phyloP scores from a whole-genome alignment of 2,797 vertebrate genomes.

The Anabas testudineus region DNA sequence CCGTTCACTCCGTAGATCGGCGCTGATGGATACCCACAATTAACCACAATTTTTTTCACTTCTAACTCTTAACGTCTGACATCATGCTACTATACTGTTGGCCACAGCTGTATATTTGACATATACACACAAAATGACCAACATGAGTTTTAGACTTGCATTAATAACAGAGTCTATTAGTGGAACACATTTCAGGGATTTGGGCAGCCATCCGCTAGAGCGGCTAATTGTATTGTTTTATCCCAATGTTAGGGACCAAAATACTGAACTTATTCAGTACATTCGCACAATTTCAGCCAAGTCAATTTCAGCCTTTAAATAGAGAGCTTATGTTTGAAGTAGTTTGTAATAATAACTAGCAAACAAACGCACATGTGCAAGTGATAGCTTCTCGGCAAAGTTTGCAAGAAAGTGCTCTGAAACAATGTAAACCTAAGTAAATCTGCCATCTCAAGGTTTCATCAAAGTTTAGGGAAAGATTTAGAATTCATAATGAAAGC shows the following conservation, averaged over 20 bases:
- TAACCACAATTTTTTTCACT: conserved; percentile 11
- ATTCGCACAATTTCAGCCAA: conserved; percentile 64
- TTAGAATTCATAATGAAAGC: conserved; percentile 74
- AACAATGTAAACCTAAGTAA: conserved; percentile 52
- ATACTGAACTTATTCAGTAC: conserved; percentile 68
- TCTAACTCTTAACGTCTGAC: conserved; percentile 12
- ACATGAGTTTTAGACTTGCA: conserved; percentile 64
- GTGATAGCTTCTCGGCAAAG: conserved; percentile 60
- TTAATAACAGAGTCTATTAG: conserved; percentile 69
- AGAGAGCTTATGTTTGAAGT: conserved; percentile 64
- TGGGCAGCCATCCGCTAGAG: conserved; percentile 75
- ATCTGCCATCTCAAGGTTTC: conserved; percentile 67
- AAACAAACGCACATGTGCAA: conserved; percentile 45
- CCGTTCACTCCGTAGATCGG: conserved; percentile 14
- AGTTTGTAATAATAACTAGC: conserved; percentile 56
- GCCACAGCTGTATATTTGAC: too few relatives aligned
- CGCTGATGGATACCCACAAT: conserved; percentile 18
- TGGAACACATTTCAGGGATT: conserved; percentile 74
- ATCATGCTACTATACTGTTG: background rate
- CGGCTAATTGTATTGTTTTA: conserved; percentile 80
- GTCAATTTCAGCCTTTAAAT: conserved; percentile 71
- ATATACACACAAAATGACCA: conserved; percentile 38
- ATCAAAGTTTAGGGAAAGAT: conserved; percentile 71
- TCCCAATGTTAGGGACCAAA: conserved; percentile 74
- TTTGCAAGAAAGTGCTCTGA: conserved; percentile 44